Conservation (phyloP, 2,797 vertebrate species). For the Spinus olivaceus region DNA sequence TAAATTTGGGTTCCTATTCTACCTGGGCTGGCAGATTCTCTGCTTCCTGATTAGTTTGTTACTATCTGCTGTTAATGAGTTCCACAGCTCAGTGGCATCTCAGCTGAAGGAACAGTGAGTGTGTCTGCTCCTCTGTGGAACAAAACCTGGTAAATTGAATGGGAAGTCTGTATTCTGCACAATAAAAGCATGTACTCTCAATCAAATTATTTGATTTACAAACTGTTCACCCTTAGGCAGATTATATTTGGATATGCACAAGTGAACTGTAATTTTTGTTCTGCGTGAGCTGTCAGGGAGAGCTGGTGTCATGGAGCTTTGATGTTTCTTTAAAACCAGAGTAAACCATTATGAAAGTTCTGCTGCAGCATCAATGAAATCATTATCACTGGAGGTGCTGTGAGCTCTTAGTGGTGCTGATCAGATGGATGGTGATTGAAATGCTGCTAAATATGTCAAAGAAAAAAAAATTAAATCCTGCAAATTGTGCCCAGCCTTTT, state of each 20-base stretch:
- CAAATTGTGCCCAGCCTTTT: not conserved
- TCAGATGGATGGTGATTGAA: slow-evolving; percentile 8
- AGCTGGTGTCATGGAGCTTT: slow-evolving; percentile 48
- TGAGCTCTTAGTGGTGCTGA: not conserved
- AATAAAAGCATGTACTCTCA: slow-evolving; percentile 42
- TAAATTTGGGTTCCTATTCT: slow-evolving; percentile 65
- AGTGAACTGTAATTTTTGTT: slow-evolving; percentile 5
- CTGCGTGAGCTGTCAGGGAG: slow-evolving; percentile 47
- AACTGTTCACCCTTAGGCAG: slow-evolving; percentile 70
- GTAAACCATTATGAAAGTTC: slow-evolving; percentile 43
- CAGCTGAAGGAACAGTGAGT: not conserved
- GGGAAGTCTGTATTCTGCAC: slow-evolving; percentile 2
- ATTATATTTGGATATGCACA: slow-evolving; percentile 60
- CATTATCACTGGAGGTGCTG: not conserved
- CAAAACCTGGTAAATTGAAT: not conserved
- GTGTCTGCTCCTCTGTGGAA: not conserved
- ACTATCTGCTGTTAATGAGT: slow-evolving; percentile 61
- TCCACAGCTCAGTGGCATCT: slow-evolving; percentile 46
- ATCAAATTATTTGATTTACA: slow-evolving; percentile 53
- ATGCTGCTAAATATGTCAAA: not conserved
- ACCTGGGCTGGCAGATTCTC: slow-evolving; percentile 58
- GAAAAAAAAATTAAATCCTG: not conserved
- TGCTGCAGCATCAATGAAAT: slow-evolving; percentile 10
- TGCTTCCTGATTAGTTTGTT: slow-evolving; percentile 58
- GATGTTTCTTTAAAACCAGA: slow-evolving; percentile 60